Evolutionary conservation across 2,797 vertebrate species (phyloP), one percentile per base, ranked within the genome.

Genomic region (Choloepus didactylus): DNA sequence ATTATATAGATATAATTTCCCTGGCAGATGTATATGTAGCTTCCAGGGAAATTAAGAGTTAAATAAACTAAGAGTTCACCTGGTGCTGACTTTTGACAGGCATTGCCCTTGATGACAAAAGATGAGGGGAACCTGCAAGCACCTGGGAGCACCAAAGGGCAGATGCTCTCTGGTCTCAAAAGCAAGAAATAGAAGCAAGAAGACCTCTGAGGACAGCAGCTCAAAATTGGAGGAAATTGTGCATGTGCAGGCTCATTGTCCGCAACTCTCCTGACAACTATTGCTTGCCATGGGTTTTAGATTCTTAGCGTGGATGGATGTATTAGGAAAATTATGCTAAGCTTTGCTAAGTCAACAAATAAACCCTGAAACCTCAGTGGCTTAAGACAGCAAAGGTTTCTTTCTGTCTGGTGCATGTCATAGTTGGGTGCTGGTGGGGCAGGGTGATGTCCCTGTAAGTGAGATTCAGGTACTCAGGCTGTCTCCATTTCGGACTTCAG

Each of bases 311-410:
- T 4, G 21, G 27, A 9, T 1, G 9, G 35, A 16, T 31, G 23
- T 0, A 2, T 0, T 21, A 16, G 0, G 12, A 3, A 31, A 38
- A 29, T 0, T 0, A 4, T 0, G 25, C 29, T n/a, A 25, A 5
- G 12, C 27, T 49, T 72, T 51, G 56, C 31, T 44, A 0, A 5
- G 14, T n/a, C 10, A 12, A 18, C 38, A 25, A 21, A 18, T 31
- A 4, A 62, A 29, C 93, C 44, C 62, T 9, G 46, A 81, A 56
- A 44, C 46, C 35, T 54, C 25, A 1, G 11, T 1, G 3, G 35
- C 0, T 5, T 3, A 12, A n/a, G 21, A 10, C 1, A 3, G 4
- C 27, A 1, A 29, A 62, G 35, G 31, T 77, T 5, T 70, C 46
- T 83, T 7, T 66, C 41, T 41, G 8, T 25, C 67, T 0, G 0